phyloP scores from a whole-genome alignment of 2,797 vertebrate genomes.

The Anguilla anguilla region DNA sequence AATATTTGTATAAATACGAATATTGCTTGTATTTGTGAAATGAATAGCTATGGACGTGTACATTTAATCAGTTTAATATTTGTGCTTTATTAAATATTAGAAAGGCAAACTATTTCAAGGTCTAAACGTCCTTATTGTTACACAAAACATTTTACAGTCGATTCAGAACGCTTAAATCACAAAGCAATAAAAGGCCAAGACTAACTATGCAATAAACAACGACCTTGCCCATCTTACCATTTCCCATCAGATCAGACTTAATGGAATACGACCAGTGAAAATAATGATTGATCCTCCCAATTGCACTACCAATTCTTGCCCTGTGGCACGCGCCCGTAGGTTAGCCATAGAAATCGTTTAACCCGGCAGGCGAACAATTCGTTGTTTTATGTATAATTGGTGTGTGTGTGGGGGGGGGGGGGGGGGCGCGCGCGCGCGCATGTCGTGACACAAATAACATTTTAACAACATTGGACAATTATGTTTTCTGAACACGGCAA shows the following conservation, averaged over 20 bases:
- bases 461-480: constrained; percentile 23
- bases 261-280: constrained; percentile 14
- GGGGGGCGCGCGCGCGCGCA: too few species aligned
- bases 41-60: constrained; percentile 12
- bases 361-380: not conserved
- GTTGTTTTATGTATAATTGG: not conserved
- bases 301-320: not conserved
- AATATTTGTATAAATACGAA: constrained; percentile 3
- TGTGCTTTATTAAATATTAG: constrained; percentile 1
- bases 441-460: not conserved
- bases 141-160: not conserved
- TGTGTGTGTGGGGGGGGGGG: constrained; percentile 33
- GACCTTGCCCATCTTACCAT: not conserved
- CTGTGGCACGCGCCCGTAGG: not conserved
- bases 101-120: not conserved
- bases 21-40: constrained; percentile 19
- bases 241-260: constrained; percentile 1
- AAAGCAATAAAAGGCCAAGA: constrained; percentile 37
- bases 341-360: not conserved
- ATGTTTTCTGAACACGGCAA: constrained; percentile 5
- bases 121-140: not conserved
- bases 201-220: constrained; percentile 35
- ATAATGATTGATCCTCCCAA: not conserved
- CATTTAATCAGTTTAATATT: not conserved
- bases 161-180: not conserved